Percentiles rank a stretch among this genome's conserved stretches.
These are phyloP conservation scores for Sycophila sp. DNA, from an alignment of 1,140 invertebrate genomes.

Conservation along the genomic window DNA sequence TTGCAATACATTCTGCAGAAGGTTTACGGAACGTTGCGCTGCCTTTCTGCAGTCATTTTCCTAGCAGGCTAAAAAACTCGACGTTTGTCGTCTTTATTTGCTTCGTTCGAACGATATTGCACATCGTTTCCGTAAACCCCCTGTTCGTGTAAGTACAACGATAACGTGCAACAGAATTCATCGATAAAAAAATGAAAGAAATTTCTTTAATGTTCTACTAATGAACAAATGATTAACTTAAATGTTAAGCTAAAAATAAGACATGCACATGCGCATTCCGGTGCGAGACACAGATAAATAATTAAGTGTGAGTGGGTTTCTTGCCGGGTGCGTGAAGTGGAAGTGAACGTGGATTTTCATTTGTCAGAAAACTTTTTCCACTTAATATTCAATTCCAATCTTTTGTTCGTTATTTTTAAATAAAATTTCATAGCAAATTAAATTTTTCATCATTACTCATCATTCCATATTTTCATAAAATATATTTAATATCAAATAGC, in stretches of 20 bases:
- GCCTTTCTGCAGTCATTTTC: too few species aligned
- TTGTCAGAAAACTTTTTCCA: slow-evolving; percentile 38
- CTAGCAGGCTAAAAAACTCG: too few species aligned
- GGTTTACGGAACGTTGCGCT: background rate
- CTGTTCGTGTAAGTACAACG: slow-evolving; percentile 33
- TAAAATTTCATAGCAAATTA: slow-evolving; percentile 36
- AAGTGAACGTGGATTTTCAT: slow-evolving; percentile 54
- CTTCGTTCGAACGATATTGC: too few species aligned
- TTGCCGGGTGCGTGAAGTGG: slow-evolving; percentile 53
- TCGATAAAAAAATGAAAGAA: background rate
- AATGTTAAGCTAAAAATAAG: slow-evolving; percentile 52
- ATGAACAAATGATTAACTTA: slow-evolving; percentile 42
- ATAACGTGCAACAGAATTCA: slow-evolving; percentile 55
- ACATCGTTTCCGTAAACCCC: slow-evolving; percentile 12
- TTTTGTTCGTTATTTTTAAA: slow-evolving; percentile 37
- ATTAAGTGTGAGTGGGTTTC: slow-evolving; percentile 54
- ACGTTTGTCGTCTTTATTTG: too few species aligned
- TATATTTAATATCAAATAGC: slow-evolving; percentile 52
- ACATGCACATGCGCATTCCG: slow-evolving; percentile 64
- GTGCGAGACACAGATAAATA: slow-evolving; percentile 51
- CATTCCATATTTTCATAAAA: slow-evolving; percentile 42
- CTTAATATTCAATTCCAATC: slow-evolving; percentile 29
- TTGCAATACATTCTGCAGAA: background rate
- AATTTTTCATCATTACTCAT: slow-evolving; percentile 43
- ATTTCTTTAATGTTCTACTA: slow-evolving; percentile 41